These are phyloP conservation scores for Drosophila nigrodunni DNA, from an alignment of 1,140 invertebrate species.

Conservation along the genomic window DNA sequence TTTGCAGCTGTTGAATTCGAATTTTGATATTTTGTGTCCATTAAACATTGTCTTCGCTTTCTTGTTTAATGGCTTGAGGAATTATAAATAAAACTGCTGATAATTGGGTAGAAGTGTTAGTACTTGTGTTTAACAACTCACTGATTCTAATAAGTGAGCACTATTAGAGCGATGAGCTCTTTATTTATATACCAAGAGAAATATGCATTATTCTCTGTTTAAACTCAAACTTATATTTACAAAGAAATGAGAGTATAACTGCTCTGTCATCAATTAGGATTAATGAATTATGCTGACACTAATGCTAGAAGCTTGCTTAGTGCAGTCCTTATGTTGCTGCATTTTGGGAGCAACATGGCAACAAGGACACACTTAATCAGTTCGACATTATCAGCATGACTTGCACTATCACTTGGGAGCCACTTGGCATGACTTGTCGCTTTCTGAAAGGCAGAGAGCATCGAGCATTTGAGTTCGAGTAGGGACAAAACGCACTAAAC, in stretches of 20 bases:
- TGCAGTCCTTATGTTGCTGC: constrained; percentile 32
- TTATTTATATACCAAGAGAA: too few relatives aligned
- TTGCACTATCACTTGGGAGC: constrained; percentile 42
- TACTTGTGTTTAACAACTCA: too few relatives aligned
- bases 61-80: constrained; percentile 30
- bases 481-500: constrained; percentile 30
- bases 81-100: constrained; percentile 10
- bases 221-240: background rate
- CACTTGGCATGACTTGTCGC: constrained; percentile 50
- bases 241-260: constrained; percentile 3
- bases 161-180: too few relatives aligned
- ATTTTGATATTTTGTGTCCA: constrained; percentile 21
- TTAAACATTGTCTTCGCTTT: constrained; percentile 21
- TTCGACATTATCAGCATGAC: constrained; percentile 59
- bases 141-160: too few relatives aligned
- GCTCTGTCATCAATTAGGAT: constrained; percentile 39
- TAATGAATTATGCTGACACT: constrained; percentile 40
- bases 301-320: constrained; percentile 23
- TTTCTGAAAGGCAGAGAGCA: constrained; percentile 8
- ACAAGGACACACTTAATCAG: constrained; percentile 58
- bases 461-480: constrained; percentile 7
- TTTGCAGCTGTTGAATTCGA: constrained; percentile 47
- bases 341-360: constrained; percentile 8
- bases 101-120: too few relatives aligned
- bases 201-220: background rate